Percentiles rank a stretch among this genome's conserved stretches.
Evolutionary conservation across 2,797 vertebrate genomes (phyloP).

Genomic region (Acridotheres tristis): DNA sequence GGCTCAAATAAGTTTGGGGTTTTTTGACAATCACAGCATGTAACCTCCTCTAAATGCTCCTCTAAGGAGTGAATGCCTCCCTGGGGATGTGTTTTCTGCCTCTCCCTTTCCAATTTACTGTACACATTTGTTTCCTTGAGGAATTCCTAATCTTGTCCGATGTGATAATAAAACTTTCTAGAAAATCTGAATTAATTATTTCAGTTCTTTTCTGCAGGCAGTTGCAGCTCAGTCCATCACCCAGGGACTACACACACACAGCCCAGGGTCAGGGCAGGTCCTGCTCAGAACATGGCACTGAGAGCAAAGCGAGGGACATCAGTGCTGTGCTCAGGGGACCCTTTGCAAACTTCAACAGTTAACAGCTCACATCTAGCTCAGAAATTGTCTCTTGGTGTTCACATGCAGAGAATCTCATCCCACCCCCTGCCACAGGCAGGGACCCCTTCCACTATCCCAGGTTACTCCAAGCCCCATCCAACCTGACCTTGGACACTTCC

Average conservation of each 20-base stretch:
- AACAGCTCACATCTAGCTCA: not conserved
- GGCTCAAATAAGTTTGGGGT: not conserved
- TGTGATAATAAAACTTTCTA: not conserved
- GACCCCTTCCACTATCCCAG: not conserved
- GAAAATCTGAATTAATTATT: not conserved
- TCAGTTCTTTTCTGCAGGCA: not conserved
- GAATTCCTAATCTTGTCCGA: not conserved
- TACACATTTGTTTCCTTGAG: not conserved
- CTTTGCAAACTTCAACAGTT: not conserved
- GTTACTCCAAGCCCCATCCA: fast-evolving
- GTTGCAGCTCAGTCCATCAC: not conserved
- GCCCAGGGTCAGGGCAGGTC: fast-evolving
- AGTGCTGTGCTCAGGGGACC: fast-evolving
- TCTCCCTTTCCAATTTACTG: not conserved
- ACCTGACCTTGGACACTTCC: not conserved
- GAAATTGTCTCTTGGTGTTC: not conserved
- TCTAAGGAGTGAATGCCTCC: not conserved
- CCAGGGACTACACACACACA: not conserved
- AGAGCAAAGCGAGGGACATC: fast-evolving
- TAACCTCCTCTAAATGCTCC: not conserved
- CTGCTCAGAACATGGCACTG: fast-evolving
- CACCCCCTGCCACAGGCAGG: not conserved
- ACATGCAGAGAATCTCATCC: not conserved
- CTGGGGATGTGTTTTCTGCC: not conserved
- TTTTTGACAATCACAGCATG: not conserved